Evolutionary conservation across 53 echinoderm and acorn worm species (phyloP), one percentile per base, ranked within the genome.

Genomic region (Henricia sp.): DNA sequence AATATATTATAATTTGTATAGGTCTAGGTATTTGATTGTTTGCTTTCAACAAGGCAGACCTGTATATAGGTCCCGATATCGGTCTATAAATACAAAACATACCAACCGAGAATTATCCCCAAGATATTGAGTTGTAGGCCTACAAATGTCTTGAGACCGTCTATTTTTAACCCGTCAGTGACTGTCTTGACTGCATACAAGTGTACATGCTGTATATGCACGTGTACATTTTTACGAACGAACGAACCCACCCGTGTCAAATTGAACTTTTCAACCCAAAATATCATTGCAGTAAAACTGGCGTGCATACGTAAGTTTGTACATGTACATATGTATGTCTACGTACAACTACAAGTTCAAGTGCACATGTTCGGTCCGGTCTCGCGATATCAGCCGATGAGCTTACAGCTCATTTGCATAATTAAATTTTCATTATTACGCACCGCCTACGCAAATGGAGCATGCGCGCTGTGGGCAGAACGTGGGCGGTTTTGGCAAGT

Each of bases 191-290:
- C n/a, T n/a, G n/a, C n/a, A n/a, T n/a, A n/a, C n/a, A n/a, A n/a
- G n/a, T n/a, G n/a, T n/a, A n/a, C n/a, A n/a, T n/a, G n/a, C n/a
- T n/a, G n/a, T n/a, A n/a, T n/a, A n/a, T n/a, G n/a, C n/a, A n/a
- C n/a, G n/a, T n/a, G n/a, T n/a, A n/a, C n/a, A n/a, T n/a, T 52
- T 34, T 6, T 14, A 16, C 24, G 77, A 19, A 28, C 28, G 6
- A 70, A 16, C 30, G 48, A 24, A n/a, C 38, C 14, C 20, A 25
- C 27, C 34, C 50, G 9, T n/a, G 30, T 37, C 16, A 73, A 52
- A 17, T 30, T 80, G 80, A 80, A 80, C 80, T 80, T 80, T 80
- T 80, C 64, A 80, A 80, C 80, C 65, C 80, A 21, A 3, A 44
- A 44, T 6, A 44, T 44, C 6, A 6, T 9, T 44, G 44, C 44